A percentile compares a stretch with the other conserved stretches of the same genome.
phyloP scores from a whole-genome alignment of 2,797 vertebrate genomes.

The Anguilla megastoma region DNA sequence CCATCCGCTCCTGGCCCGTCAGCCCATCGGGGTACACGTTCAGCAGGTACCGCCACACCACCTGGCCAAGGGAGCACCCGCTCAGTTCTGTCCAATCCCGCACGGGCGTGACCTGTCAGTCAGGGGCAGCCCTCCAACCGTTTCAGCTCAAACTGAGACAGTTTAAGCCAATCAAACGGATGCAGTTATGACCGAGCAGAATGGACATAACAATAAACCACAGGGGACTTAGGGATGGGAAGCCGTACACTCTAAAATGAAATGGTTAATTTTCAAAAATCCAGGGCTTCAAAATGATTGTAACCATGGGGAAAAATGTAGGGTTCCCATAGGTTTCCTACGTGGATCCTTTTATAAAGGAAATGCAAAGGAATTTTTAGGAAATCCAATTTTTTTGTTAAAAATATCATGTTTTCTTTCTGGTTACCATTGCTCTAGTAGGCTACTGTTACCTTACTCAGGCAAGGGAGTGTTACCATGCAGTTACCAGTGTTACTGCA shows the following conservation, averaged over 20 bases:
- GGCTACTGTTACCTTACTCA: no score
- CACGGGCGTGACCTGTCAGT: background rate
- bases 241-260: no score
- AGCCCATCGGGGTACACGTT: slow-evolving; percentile 91
- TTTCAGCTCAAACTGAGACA: background rate
- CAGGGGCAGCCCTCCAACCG: background rate
- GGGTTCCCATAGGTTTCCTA: no score
- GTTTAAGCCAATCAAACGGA: background rate
- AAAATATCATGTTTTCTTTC: no score
- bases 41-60: slow-evolving; percentile 91
- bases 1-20: slow-evolving; percentile 87
- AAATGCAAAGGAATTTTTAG: no score
- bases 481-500: background rate
- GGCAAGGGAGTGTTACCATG: background rate
- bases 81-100: background rate
- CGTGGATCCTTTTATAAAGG: no score
- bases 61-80: slow-evolving; percentile 63
- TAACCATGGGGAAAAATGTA: no score
- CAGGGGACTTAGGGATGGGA: background rate
- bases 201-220: background rate
- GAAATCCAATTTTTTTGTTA: no score
- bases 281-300: no score
- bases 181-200: background rate
- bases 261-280: no score
- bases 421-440: no score